phyloP scores from a whole-genome alignment of 2,888 invertebrate species.

The Monopis laevigella region DNA sequence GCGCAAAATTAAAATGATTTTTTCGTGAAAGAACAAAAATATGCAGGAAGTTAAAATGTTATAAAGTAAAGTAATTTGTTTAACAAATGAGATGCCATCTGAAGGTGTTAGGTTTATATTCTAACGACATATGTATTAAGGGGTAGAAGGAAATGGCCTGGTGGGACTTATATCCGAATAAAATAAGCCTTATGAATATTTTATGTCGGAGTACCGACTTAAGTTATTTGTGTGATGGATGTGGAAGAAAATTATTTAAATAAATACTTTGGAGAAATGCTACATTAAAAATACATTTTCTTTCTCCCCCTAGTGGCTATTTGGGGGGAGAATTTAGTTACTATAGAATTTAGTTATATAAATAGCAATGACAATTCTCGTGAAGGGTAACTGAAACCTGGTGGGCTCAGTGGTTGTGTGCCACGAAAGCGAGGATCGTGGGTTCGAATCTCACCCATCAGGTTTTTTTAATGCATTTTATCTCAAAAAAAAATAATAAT shows the following conservation, averaged over 20 bases:
- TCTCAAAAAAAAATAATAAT: no score
- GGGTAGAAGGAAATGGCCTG: slow-evolving; percentile 1
- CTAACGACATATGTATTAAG: slow-evolving; percentile 4
- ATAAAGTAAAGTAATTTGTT: slow-evolving; percentile 39
- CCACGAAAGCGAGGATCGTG: no score
- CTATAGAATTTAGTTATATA: no score
- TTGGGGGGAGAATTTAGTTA: no score
- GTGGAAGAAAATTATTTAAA: neutral
- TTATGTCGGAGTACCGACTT: slow-evolving; percentile 7
- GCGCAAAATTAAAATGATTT: no score
- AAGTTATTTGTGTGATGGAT: slow-evolving; percentile 10
- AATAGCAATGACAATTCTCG: no score
- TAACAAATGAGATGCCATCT: slow-evolving; percentile 30
- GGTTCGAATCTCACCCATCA: no score
- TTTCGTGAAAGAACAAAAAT: slow-evolving; percentile 4
- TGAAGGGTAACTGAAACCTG: no score
- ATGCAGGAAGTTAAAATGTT: slow-evolving; percentile 11
- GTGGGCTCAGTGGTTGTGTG: no score
- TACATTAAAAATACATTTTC: no score
- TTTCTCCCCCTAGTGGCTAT: no score
- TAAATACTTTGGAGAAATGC: neutral
- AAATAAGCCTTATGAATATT: slow-evolving; percentile 11
- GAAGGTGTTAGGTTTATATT: slow-evolving; percentile 10
- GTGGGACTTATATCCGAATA: slow-evolving; percentile 1
- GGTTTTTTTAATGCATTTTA: no score